Conservation (phyloP, 2,113 vertebrate genomes). For the Rana temporaria region DNA sequence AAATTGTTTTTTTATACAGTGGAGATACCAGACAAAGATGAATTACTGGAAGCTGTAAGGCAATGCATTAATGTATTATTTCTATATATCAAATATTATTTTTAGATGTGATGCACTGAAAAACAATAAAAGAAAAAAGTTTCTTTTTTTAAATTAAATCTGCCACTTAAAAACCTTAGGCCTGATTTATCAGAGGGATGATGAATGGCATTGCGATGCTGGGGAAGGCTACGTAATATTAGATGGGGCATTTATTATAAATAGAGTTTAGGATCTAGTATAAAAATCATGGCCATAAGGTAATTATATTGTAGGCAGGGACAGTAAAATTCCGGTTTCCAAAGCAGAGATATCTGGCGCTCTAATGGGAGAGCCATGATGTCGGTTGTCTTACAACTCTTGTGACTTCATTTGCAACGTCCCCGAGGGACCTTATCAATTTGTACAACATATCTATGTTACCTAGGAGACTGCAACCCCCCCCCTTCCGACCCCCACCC, state of each 20-base stretch:
- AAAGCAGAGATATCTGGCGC: too few species aligned
- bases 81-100: conserved; percentile 46
- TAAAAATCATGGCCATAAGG: too few species aligned
- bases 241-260: conserved; percentile 3
- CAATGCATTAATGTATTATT: conserved; percentile 42
- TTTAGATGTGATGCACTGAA: conserved; percentile 32
- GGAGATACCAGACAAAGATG: conserved; percentile 15
- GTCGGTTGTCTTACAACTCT: too few species aligned
- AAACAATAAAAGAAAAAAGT: not conserved
- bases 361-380: too few species aligned
- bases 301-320: too few species aligned
- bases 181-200: conserved; percentile 36
- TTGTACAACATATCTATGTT: too few species aligned
- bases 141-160: conserved; percentile 23
- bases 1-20: conserved; percentile 13
- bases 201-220: not conserved
- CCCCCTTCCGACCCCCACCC: too few species aligned
- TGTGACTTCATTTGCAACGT: too few species aligned
- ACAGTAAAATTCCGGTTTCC: too few species aligned
- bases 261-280: not conserved
- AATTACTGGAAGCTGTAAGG: conserved; percentile 31
- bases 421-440: too few species aligned
- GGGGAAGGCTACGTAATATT: not conserved
- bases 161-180: conserved; percentile 1
- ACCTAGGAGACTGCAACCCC: too few species aligned